A percentile compares a stretch with the other conserved stretches of the same genome.
These are phyloP conservation scores for Caenorhabditis brenneri DNA, from an alignment of 1,140 invertebrate genomes.

Conservation along the genomic window DNA sequence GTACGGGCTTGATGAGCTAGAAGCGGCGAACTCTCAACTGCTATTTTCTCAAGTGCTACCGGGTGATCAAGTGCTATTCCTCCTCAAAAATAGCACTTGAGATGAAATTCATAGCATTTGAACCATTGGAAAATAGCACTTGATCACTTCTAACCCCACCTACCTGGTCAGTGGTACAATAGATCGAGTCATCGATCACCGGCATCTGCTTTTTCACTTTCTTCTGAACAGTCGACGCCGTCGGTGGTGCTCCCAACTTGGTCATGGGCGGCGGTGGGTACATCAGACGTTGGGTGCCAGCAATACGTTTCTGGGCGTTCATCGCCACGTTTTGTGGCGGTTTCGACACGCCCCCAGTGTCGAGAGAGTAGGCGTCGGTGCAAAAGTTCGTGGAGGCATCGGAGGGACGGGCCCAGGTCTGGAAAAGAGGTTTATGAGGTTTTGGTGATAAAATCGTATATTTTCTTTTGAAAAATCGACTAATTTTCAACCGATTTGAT, in stretches of 20 bases:
- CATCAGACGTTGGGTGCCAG: background rate
- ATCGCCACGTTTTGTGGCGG: background rate
- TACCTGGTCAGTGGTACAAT: conserved; percentile 18
- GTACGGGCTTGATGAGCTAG: too few species aligned
- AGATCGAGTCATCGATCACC: conserved; percentile 23
- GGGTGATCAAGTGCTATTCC: too few species aligned
- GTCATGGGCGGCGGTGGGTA: background rate
- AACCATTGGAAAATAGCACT: too few species aligned
- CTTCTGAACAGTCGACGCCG: background rate
- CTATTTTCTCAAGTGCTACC: too few species aligned
- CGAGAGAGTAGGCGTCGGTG: background rate
- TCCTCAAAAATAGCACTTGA: too few species aligned
- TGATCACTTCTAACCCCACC: too few species aligned
- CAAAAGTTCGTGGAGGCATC: background rate
- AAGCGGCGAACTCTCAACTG: too few species aligned
- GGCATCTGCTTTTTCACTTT: background rate
- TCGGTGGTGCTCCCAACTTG: background rate
- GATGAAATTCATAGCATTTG: too few species aligned
- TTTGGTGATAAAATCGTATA: too few species aligned
- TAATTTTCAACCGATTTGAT: too few species aligned
- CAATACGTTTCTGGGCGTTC: background rate
- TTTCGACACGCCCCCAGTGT: conserved; percentile 4
- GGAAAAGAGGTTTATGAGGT: background rate
- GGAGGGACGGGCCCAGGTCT: background rate
- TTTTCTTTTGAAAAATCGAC: too few species aligned